These are phyloP conservation scores for Hylia prasina DNA, from an alignment of 2,113 vertebrate species.

Conservation along the genomic window DNA sequence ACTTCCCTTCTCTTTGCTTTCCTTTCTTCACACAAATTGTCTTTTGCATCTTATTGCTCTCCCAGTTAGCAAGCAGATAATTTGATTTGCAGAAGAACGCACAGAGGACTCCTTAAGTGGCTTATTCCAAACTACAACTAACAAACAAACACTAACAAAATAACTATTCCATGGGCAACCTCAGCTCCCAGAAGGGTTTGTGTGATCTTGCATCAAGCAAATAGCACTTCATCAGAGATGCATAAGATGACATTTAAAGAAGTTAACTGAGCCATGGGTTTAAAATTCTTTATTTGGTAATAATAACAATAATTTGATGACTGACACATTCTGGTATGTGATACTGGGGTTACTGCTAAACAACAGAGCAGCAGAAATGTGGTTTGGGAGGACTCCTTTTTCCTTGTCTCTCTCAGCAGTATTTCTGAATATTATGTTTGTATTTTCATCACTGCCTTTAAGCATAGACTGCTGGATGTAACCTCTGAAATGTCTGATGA, in stretches of 20 bases:
- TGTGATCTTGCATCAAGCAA: not conserved
- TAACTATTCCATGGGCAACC: not conserved
- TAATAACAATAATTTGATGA: not conserved
- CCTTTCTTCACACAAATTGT: not conserved
- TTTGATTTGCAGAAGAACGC: slow-evolving; percentile 7
- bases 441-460: not conserved
- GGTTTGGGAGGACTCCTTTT: not conserved
- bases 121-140: not conserved
- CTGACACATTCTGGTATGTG: not conserved
- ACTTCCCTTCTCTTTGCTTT: not conserved
- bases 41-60: not conserved
- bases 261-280: not conserved
- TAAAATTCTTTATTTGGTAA: not conserved
- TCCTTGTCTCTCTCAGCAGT: not conserved
- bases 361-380: not conserved
- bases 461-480: not conserved
- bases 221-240: not conserved
- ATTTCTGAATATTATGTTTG: not conserved
- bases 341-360: not conserved
- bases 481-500: not conserved
- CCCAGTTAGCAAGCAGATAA: not conserved
- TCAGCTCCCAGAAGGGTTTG: not conserved
- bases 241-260: not conserved
- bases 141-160: not conserved
- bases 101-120: not conserved